Evolutionary conservation across 2,797 vertebrate genomes (phyloP).

Genomic region (Denticeps clupeoides): DNA sequence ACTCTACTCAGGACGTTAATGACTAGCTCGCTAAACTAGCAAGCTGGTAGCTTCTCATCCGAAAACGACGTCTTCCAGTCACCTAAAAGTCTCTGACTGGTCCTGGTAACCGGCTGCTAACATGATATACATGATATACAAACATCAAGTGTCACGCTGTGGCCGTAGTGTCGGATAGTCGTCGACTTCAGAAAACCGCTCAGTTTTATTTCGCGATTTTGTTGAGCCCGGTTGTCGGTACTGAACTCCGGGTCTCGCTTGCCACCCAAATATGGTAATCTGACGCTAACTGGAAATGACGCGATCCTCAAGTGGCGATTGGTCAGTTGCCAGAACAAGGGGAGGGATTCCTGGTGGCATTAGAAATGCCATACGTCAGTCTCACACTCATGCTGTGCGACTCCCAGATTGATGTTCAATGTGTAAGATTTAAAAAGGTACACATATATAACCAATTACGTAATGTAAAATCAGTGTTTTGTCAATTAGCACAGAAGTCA

Average conservation of each 20-base stretch:
- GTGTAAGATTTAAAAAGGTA: too few relatives aligned
- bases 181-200: constrained; percentile 28
- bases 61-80: constrained; percentile 42
- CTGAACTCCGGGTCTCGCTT: constrained; percentile 49
- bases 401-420: background rate
- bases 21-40: constrained; percentile 22
- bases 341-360: constrained; percentile 35
- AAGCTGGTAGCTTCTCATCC: constrained; percentile 36
- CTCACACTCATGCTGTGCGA: background rate
- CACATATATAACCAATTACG: too few relatives aligned
- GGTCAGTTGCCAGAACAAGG: constrained; percentile 6
- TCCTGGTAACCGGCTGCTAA: constrained; percentile 7
- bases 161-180: constrained; percentile 12
- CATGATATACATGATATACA: constrained; percentile 4
- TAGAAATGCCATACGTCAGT: constrained; percentile 39
- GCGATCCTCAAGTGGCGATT: constrained; percentile 17
- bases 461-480: too few relatives aligned
- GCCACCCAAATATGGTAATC: constrained; percentile 68
- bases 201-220: constrained; percentile 29
- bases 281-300: constrained; percentile 56
- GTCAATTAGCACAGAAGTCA: too few relatives aligned
- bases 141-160: constrained; percentile 12
- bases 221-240: constrained; percentile 42
- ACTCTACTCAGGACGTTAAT: too few relatives aligned
- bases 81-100: constrained; percentile 30